A percentile compares a stretch with the other conserved stretches of the same genome.
Conservation (phyloP, 2,888 invertebrate genomes). For the Drosophila picticornis region DNA sequence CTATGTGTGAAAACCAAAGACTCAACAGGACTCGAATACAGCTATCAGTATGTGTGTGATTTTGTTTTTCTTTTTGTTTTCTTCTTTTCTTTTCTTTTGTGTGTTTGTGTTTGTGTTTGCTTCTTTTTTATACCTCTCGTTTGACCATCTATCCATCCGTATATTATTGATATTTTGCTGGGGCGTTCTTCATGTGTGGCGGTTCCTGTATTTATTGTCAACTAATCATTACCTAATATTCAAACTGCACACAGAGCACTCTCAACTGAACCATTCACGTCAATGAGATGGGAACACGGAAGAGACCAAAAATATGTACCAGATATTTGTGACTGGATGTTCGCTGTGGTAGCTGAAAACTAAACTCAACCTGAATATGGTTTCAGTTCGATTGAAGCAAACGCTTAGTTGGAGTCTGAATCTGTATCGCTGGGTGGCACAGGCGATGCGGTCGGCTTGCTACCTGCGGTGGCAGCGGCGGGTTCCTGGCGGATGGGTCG, state of each 20-base stretch:
- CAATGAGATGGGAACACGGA: slow-evolving; percentile 29
- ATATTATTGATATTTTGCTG: slow-evolving; percentile 24
- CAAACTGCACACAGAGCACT: slow-evolving; percentile 35
- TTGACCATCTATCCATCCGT: slow-evolving; percentile 11
- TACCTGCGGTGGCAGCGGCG: slow-evolving; percentile 74
- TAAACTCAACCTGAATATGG: slow-evolving; percentile 3
- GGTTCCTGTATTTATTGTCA: slow-evolving; percentile 68
- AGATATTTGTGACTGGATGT: slow-evolving; percentile 18
- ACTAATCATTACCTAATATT: slow-evolving; percentile 67
- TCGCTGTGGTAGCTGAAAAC: slow-evolving; percentile 4
- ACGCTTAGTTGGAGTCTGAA: slow-evolving; percentile 86
- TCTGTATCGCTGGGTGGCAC: slow-evolving; percentile 86
- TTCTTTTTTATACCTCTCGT: slow-evolving; percentile 4
- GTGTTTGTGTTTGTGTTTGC: neutral
- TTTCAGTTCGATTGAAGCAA: slow-evolving; percentile 13
- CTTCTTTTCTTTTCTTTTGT: neutral
- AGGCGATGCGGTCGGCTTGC: slow-evolving; percentile 84
- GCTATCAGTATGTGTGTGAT: neutral
- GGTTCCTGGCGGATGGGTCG: slow-evolving; percentile 84
- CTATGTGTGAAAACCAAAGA: slow-evolving; percentile 23
- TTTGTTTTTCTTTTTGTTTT: neutral
- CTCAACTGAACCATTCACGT: slow-evolving; percentile 10
- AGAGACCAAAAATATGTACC: slow-evolving; percentile 17
- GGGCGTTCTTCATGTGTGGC: slow-evolving; percentile 20
- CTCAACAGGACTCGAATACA: slow-evolving; percentile 32